These are phyloP conservation scores for Anoplolepis gracilipes DNA, from an alignment of 1,140 invertebrate species.

Conservation along the genomic window DNA sequence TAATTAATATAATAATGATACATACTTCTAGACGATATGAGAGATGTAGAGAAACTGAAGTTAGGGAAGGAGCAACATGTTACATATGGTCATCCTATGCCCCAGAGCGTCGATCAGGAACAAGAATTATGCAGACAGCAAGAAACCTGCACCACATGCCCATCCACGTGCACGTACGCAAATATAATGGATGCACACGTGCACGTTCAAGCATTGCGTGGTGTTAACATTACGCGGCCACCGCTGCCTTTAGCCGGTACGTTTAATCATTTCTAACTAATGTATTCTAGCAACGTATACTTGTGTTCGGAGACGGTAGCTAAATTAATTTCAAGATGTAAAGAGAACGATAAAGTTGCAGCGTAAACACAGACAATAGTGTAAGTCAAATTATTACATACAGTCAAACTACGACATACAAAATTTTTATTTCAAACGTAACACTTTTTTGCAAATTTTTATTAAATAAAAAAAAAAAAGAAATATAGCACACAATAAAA, in stretches of 20 bases:
- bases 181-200: conserved; percentile 74
- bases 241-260: conserved; percentile 79
- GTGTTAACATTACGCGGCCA: conserved; percentile 78
- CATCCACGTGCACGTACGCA: conserved; percentile 82
- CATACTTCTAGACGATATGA: conserved; percentile 68
- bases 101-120: conserved; percentile 83
- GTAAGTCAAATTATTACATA: too few relatives aligned
- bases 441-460: not conserved
- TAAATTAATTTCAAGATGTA: not conserved
- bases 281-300: conserved; percentile 11
- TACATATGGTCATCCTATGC: conserved; percentile 84
- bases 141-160: conserved; percentile 83
- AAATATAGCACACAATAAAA: not conserved
- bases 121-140: conserved; percentile 84
- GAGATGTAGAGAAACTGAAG: conserved; percentile 63
- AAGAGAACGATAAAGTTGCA: not conserved
- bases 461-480: not conserved
- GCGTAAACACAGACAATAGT: not conserved
- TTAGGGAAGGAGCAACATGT: conserved; percentile 66
- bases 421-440: too few relatives aligned
- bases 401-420: not conserved
- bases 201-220: conserved; percentile 78
- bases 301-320: not conserved
- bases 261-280: conserved; percentile 59
- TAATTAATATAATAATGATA: conserved; percentile 4